Base-by-base conservation (phyloP, 2,888 invertebrate species). In the Napeogenes inachia region DNA sequence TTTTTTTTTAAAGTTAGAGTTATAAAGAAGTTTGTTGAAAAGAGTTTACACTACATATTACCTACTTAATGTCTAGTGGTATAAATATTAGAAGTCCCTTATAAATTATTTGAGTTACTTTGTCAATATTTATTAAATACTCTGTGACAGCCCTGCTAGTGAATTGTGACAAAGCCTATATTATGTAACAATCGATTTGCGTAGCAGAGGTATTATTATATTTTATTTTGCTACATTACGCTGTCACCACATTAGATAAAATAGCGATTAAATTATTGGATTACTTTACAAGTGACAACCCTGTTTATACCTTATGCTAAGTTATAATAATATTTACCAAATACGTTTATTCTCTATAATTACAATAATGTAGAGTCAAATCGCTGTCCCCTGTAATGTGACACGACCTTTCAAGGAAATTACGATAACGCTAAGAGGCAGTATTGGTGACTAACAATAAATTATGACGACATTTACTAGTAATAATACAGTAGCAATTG, bases 121-220 rank as follows among this genome's bases (percentile, higher is more conserved):
- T 21, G 21, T 13, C 6, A 47, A 13, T n/a, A 10, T 10, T 50
- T 2, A 10, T 12, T 30, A 30, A 30, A 30, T 30, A 4, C 6
- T 50, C 10, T 10, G 50, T 50, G 56, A 45, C 57, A 61, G 46
- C 61, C 61, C 61, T 57, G 54, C 13, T 35, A 46, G 57, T 30
- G 46, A 72, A 77, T 77, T 78, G 75, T 78, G 76, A 81, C 81
- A 79, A 77, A 76, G 73, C 71, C 66, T 64, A 68, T 67, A 72
- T 79, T 82, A 75, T 72, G 79, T 76, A 83, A 79, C 70, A 76
- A 80, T 80, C 79, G 82, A 85, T 85, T 82, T 82, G 80, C 82
- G 80, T 81, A 81, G 80, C 77, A 78, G 77, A 82, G 76, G 75
- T 74, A 73, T 83, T 84, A 85, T 82, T 79, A 77, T 69, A 73